Conservation (phyloP, 2,888 invertebrate species). For the Tromatobia lineatoria region DNA sequence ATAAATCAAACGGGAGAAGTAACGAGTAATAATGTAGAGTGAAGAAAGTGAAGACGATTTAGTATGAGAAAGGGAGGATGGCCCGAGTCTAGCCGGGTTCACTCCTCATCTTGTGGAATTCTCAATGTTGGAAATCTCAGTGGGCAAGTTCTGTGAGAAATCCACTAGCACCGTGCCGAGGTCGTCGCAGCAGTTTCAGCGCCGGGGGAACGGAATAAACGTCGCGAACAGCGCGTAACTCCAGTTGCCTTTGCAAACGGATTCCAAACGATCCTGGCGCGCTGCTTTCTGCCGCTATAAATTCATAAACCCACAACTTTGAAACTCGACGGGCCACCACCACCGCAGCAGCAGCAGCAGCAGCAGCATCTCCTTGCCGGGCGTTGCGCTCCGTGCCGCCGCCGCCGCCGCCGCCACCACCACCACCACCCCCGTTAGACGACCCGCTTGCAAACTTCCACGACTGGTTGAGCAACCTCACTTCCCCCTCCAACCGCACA, state of each 20-base stretch:
- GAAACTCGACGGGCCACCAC: conserved; percentile 74
- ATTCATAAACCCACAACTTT: conserved; percentile 85
- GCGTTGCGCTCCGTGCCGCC: conserved; percentile 37
- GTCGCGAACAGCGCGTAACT: conserved; percentile 76
- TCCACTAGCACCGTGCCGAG: conserved; percentile 13
- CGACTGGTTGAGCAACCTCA: conserved; percentile 45
- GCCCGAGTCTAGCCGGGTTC: conserved; percentile 28
- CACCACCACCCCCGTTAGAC: conserved; percentile 29
- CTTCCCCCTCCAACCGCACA: conserved; percentile 35
- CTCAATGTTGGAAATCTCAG: conserved; percentile 56
- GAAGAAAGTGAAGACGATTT: neutral
- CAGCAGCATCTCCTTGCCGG: conserved; percentile 17
- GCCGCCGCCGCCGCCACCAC: too few relatives aligned
- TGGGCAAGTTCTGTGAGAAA: conserved; percentile 50
- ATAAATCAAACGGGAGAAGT: neutral
- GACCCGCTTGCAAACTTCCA: conserved; percentile 56
- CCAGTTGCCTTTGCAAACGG: conserved; percentile 78
- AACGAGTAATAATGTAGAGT: neutral
- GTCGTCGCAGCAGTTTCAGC: conserved; percentile 18
- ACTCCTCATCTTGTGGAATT: conserved; percentile 55
- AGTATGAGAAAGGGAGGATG: neutral
- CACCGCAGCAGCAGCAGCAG: too few relatives aligned
- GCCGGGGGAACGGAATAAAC: conserved; percentile 70
- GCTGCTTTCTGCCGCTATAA: conserved; percentile 82
- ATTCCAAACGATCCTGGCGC: conserved; percentile 61